Conservation (phyloP, 1,140 invertebrate species). For the Tetramorium alpestre region DNA sequence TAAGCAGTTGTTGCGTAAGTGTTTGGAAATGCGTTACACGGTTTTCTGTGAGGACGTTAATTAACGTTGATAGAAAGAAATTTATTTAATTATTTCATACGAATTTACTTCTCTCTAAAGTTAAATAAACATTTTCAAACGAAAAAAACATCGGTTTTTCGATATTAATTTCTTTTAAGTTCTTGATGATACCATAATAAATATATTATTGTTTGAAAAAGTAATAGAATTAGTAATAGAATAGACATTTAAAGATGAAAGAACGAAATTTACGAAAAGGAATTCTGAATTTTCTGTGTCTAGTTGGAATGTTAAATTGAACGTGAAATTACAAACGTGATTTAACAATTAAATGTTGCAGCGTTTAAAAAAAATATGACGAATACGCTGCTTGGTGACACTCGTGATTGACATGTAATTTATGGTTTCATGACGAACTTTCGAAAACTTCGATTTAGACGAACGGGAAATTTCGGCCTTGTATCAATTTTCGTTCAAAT, state of each 20-base stretch:
- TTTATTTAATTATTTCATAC: neutral
- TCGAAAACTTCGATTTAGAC: neutral
- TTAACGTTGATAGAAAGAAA: neutral
- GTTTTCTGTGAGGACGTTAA: neutral
- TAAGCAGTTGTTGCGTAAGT: neutral
- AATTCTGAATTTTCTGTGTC: neutral
- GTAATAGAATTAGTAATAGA: neutral
- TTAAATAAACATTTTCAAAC: neutral
- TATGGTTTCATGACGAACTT: neutral
- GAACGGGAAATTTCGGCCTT: neutral
- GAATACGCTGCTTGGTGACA: neutral
- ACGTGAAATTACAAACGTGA: neutral
- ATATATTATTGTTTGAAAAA: neutral
- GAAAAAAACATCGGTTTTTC: neutral
- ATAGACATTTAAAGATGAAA: neutral
- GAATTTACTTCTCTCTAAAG: neutral
- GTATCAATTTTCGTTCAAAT: constrained; percentile 8
- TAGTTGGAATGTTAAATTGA: neutral
- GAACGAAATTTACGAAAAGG: neutral
- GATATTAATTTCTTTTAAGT: neutral
- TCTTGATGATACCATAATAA: neutral
- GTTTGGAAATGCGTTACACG: constrained; percentile 1
- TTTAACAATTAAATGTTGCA: neutral
- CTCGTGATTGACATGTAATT: constrained; percentile 12
- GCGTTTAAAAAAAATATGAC: neutral